phyloP scores from a whole-genome alignment of 2,113 vertebrate genomes.

The Pavo muticus region DNA sequence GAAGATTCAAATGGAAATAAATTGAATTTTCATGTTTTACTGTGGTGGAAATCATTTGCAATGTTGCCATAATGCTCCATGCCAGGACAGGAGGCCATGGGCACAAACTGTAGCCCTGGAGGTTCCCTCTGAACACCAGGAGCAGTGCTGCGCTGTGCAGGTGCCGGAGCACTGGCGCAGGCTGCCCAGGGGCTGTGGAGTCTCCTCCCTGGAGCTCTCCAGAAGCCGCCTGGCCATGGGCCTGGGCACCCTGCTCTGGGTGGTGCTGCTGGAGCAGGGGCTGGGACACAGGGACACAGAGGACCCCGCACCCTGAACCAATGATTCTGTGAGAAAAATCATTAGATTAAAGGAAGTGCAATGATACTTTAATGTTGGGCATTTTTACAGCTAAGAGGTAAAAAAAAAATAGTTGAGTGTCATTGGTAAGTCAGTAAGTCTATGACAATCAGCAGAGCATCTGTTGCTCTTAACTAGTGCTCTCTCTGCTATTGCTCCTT shows the following conservation, averaged over 20 bases:
- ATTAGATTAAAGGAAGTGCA: neutral
- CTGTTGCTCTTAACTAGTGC: neutral
- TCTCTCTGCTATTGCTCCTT: neutral
- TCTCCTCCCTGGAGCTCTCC: neutral
- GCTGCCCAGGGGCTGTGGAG: neutral
- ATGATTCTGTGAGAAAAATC: neutral
- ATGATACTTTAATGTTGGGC: neutral
- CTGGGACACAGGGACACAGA: neutral
- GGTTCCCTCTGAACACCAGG: too few species aligned
- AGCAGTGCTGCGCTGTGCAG: neutral
- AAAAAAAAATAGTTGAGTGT: neutral
- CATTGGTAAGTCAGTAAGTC: neutral
- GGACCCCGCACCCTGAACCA: neutral
- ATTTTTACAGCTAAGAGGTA: neutral
- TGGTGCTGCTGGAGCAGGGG: fast-evolving
- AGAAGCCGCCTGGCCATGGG: neutral
- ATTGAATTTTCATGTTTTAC: neutral
- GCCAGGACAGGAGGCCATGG: too few species aligned
- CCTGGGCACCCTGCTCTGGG: neutral
- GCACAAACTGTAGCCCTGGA: too few species aligned
- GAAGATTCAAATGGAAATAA: neutral
- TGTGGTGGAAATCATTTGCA: neutral
- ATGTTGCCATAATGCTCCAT: neutral
- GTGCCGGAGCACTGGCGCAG: neutral
- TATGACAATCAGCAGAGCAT: neutral